A percentile compares a stretch with the other conserved stretches of the same genome.
phyloP scores from a whole-genome alignment of 2,797 vertebrate species.

The Diplodus puntazzo region DNA sequence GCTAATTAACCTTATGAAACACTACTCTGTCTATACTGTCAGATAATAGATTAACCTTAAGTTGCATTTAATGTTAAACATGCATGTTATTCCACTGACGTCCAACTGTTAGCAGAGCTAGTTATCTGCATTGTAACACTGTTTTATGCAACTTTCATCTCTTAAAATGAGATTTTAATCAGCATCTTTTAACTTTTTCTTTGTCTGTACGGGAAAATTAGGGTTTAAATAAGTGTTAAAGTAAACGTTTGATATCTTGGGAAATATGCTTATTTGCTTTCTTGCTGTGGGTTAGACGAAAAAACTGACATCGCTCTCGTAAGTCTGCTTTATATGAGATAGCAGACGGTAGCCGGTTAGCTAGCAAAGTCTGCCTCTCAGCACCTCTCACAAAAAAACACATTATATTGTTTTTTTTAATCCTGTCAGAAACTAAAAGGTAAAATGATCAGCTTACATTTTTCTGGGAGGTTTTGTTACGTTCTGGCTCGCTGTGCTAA shows the following conservation, averaged over 20 bases:
- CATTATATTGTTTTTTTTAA: background rate
- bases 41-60: constrained; percentile 25
- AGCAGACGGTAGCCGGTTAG: background rate
- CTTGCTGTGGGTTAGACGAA: background rate
- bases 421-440: background rate
- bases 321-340: background rate
- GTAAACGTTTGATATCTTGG: background rate
- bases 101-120: no score
- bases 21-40: background rate
- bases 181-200: background rate
- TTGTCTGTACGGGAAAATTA: background rate
- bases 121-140: no score
- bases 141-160: no score
- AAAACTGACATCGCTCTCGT: background rate
- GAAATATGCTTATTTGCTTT: background rate
- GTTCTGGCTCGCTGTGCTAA: background rate
- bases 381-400: background rate
- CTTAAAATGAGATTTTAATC: no score
- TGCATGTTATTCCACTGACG: background rate
- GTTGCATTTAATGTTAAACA: constrained; percentile 3
- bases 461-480: background rate
- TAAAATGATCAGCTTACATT: background rate
- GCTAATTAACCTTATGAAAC: background rate
- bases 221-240: background rate
- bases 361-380: background rate